Percentiles rank a stretch among this genome's conserved stretches.
phyloP scores from a whole-genome alignment of 2,113 vertebrate genomes.

The Pygoscelis antarcticus region DNA sequence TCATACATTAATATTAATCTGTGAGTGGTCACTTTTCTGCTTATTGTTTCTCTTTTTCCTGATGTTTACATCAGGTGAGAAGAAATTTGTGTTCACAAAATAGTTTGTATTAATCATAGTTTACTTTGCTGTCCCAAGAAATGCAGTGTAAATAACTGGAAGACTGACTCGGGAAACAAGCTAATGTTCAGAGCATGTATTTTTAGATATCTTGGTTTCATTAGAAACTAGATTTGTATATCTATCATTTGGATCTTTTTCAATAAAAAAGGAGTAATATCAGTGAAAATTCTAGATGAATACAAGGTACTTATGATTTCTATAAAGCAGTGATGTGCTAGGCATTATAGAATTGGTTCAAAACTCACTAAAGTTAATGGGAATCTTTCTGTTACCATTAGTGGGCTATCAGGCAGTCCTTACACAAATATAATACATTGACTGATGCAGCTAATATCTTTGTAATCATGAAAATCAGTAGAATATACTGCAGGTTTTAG shows the following conservation, averaged over 20 bases:
- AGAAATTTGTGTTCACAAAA: background rate
- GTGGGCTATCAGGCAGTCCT: background rate
- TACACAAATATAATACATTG: background rate
- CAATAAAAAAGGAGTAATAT: background rate
- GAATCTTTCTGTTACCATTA: background rate
- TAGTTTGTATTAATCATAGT: conserved; percentile 6
- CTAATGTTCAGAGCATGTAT: background rate
- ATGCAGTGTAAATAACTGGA: background rate
- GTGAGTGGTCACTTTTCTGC: background rate
- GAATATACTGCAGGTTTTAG: background rate
- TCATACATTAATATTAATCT: background rate
- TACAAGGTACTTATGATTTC: background rate
- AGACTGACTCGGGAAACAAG: background rate
- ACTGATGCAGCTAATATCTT: background rate
- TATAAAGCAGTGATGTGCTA: background rate
- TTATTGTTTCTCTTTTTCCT: background rate
- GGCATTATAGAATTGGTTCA: background rate
- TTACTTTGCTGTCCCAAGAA: conserved; percentile 21
- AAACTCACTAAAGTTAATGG: background rate
- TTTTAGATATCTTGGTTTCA: background rate
- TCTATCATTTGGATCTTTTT: background rate
- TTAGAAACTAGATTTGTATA: background rate
- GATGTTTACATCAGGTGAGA: background rate
- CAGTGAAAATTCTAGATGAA: background rate
- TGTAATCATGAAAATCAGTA: background rate